Evolutionary conservation across 2,888 invertebrate genomes (phyloP).

Genomic region (Galerucella nymphaeae): DNA sequence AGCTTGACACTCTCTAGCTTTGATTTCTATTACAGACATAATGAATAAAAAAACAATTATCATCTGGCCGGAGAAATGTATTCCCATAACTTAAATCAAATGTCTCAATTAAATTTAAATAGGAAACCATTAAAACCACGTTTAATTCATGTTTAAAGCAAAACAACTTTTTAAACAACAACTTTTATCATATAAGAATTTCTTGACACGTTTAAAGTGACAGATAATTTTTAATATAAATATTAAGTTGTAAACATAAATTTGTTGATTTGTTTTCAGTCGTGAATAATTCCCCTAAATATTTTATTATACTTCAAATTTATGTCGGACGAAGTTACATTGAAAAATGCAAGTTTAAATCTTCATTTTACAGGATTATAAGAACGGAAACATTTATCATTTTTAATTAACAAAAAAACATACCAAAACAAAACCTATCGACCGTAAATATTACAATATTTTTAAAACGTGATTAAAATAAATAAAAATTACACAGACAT

Average conservation of each 20-base stretch:
- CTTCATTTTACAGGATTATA: neutral
- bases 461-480: neutral
- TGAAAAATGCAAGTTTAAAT: neutral
- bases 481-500: neutral
- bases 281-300: too few species aligned
- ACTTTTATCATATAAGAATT: neutral
- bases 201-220: neutral
- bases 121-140: neutral
- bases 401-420: constrained; percentile 9
- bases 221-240: neutral
- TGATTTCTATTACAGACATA: constrained; percentile 11
- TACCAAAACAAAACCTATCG: neutral
- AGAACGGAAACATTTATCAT: constrained; percentile 11
- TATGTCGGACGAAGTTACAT: neutral
- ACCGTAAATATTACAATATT: neutral
- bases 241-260: neutral
- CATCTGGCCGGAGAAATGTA: neutral
- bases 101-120: constrained; percentile 16
- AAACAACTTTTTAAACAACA: constrained; percentile 1
- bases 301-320: neutral
- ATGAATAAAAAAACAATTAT: constrained; percentile 18
- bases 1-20: constrained; percentile 11
- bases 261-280: neutral
- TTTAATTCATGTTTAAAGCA: constrained; percentile 7
- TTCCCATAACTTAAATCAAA: constrained; percentile 11